Conservation (phyloP, 2,888 invertebrate species). For the Dyspetes luteomarginatus region DNA sequence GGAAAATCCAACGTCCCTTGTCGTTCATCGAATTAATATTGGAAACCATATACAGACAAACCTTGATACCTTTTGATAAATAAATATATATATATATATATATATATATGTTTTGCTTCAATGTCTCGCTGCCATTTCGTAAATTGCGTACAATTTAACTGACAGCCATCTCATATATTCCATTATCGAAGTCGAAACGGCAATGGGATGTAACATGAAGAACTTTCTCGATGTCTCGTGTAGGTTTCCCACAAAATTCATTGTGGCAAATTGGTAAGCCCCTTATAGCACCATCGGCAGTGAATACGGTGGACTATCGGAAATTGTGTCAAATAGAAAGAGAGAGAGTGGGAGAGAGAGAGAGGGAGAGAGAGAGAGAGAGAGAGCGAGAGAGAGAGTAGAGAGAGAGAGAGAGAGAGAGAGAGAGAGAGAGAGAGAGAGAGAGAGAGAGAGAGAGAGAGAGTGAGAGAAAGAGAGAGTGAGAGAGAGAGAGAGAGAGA, state of each 20-base stretch:
- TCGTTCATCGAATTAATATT: conserved; percentile 14
- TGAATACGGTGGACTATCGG: not conserved
- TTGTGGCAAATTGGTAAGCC: conserved; percentile 54
- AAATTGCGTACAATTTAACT: conserved; percentile 6
- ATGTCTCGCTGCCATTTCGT: not conserved
- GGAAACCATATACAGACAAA: conserved; percentile 41
- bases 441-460: not conserved
- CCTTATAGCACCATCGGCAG: conserved; percentile 12
- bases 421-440: not conserved
- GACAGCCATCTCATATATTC: conserved; percentile 3
- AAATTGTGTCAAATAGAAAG: conserved; percentile 6
- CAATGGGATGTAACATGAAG: not conserved
- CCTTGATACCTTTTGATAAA: not conserved
- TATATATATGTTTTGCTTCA: not conserved
- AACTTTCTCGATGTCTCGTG: not conserved
- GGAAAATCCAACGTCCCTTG: not conserved
- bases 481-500: not conserved
- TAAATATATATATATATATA: not conserved
- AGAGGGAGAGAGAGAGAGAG: not conserved
- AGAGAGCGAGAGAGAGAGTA: not conserved
- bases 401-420: not conserved
- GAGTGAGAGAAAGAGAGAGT: not conserved
- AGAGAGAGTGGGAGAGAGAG: not conserved
- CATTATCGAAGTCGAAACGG: conserved; percentile 14
- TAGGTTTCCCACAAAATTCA: conserved; percentile 33